These are phyloP conservation scores for Oligia strigilis DNA, from an alignment of 2,888 invertebrate species.

Conservation along the genomic window DNA sequence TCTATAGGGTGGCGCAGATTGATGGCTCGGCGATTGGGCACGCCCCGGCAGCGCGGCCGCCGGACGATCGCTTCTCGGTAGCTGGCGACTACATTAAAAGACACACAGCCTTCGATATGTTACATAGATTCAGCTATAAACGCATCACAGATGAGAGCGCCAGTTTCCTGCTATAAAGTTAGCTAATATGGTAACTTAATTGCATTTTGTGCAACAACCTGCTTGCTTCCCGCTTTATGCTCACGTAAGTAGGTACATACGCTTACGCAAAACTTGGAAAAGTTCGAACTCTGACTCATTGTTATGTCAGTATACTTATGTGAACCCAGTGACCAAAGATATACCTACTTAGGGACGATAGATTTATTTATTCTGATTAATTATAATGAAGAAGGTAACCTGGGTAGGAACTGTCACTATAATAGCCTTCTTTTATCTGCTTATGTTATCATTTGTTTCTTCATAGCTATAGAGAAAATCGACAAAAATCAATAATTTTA, in stretches of 20 bases:
- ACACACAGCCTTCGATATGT: constrained; percentile 59
- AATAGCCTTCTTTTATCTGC: neutral
- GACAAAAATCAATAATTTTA: neutral
- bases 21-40: constrained; percentile 83
- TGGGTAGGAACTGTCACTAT: neutral
- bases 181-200: constrained; percentile 38
- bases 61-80: constrained; percentile 75
- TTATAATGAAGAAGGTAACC: neutral
- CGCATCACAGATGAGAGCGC: constrained; percentile 26
- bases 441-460: neutral
- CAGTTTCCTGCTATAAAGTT: constrained; percentile 48
- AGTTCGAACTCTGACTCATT: constrained; percentile 21
- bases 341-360: neutral
- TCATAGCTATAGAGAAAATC: neutral
- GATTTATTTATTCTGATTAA: neutral
- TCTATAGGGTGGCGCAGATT: constrained; percentile 82
- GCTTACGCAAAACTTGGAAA: constrained; percentile 7
- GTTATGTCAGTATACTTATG: neutral
- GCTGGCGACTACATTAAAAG: constrained; percentile 79
- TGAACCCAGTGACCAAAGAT: neutral
- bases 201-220: constrained; percentile 28
- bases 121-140: constrained; percentile 53
- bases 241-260: neutral
- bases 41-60: constrained; percentile 68
- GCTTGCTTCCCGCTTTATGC: constrained; percentile 19